A percentile compares a stretch with the other conserved stretches of the same genome.
These are phyloP conservation scores for Synodontis membranacea DNA, from an alignment of 2,113 vertebrate genomes.

Conservation along the genomic window DNA sequence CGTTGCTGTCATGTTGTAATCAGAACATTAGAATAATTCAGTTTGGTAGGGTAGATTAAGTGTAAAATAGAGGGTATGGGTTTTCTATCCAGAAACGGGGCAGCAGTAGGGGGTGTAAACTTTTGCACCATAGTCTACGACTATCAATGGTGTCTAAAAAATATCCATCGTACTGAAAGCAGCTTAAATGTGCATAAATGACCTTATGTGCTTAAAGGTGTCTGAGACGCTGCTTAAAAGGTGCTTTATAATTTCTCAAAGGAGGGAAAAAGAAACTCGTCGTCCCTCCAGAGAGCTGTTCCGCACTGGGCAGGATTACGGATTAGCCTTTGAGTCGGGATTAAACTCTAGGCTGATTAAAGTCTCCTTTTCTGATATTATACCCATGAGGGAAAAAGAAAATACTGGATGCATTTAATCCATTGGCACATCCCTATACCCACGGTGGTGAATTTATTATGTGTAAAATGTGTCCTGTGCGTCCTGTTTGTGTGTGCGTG, in stretches of 20 bases:
- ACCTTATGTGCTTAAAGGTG: not conserved
- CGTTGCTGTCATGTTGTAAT: not conserved
- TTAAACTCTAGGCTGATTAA: slow-evolving; percentile 70
- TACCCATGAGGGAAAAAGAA: slow-evolving; percentile 44
- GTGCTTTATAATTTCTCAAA: slow-evolving; percentile 11
- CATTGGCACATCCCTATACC: not conserved
- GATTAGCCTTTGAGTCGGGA: slow-evolving; percentile 64
- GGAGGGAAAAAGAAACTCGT: not conserved
- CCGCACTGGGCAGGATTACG: slow-evolving; percentile 58
- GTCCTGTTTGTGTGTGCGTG: not conserved
- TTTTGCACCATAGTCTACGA: not conserved
- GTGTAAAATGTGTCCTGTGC: not conserved
- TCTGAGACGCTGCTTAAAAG: slow-evolving; percentile 9
- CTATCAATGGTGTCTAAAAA: not conserved
- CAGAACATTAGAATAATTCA: not conserved
- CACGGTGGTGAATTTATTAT: not conserved
- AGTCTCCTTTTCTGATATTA: slow-evolving; percentile 58
- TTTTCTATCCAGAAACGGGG: not conserved
- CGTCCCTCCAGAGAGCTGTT: slow-evolving; percentile 44
- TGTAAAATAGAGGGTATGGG: not conserved
- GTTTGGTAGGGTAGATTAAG: not conserved
- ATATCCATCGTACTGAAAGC: not conserved
- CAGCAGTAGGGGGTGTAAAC: not conserved
- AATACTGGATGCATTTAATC: not conserved
- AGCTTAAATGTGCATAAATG: not conserved